Evolutionary conservation across 2,888 invertebrate species (phyloP), one percentile per base, ranked within the genome.

Genomic region (Ommatoiulus sabulosus): DNA sequence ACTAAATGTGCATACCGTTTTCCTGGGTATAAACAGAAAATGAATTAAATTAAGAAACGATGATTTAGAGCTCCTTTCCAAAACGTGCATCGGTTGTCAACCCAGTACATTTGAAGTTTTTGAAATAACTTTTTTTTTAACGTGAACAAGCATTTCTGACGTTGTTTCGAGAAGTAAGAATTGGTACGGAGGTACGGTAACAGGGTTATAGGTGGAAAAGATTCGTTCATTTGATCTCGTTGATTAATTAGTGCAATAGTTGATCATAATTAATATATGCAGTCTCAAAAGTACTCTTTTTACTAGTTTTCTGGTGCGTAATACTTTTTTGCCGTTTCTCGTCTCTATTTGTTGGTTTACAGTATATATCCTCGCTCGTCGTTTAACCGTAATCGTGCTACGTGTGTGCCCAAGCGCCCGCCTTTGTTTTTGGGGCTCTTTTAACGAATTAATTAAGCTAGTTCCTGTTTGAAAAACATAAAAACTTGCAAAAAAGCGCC

Each of bases 151-250:
- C 35, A 35, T 35, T 35, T 35, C 35, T 35, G 35, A 35, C 2
- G 35, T 35, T 48, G 48, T 48, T 48, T 12, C 12, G 7, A 10
- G 48, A 48, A 48, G 12, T 48, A 48, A 48, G 48, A 48, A 12
- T 35, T 35, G 63, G 52, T 52, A 15, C n/a, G 7, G 20, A 63
- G 20, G 20, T n/a, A n/a, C n/a, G 10, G 24, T 20, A 20, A 72
- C 24, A 72, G 72, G 24, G 24, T 72, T 52, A 10, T 10, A 10
- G 10, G 24, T 24, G 72, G 72, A 72, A 24, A 3, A 72, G 24
- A 24, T 72, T 72, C 24, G 72, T 72, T 63, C 10, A n/a, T n/a
- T 72, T 72, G 8, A 72, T 72, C 72, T 72, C 72, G 24, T 72
- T 20, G 72, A 24, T 24, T 72, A 35, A 35, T 35, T 35, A 72